These are phyloP conservation scores for Drosophila subquinaria DNA, from an alignment of 2,888 invertebrate species.

Conservation along the genomic window DNA sequence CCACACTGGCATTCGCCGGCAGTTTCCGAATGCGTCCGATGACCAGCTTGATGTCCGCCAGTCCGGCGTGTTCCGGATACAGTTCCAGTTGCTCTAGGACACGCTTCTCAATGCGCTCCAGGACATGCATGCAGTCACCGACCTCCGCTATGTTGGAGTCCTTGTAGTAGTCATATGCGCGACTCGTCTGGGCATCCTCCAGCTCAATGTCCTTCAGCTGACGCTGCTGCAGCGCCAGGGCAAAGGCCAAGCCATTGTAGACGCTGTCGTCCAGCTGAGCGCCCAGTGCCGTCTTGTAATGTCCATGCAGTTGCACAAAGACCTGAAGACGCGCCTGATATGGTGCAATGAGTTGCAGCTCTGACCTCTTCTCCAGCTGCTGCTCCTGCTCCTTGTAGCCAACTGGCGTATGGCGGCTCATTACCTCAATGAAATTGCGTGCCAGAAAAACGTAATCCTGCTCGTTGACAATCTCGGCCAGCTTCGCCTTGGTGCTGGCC, in stretches of 20 bases:
- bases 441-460: conserved; percentile 82
- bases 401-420: conserved; percentile 77
- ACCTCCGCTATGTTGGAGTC: conserved; percentile 93
- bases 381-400: conserved; percentile 64
- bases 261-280: conserved; percentile 76
- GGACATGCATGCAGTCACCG: conserved; percentile 89
- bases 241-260: conserved; percentile 80
- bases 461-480: conserved; percentile 73
- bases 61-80: conserved; percentile 96
- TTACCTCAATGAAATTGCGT: conserved; percentile 79
- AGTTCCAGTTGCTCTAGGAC: conserved; percentile 89
- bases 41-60: conserved; percentile 89
- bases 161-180: conserved; percentile 91
- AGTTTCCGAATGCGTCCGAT: conserved; percentile 89
- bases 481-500: conserved; percentile 71
- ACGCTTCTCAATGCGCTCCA: conserved; percentile 88
- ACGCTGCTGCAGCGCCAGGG: conserved; percentile 82
- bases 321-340: conserved; percentile 81
- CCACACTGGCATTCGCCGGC: conserved; percentile 92
- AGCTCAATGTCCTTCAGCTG: conserved; percentile 71
- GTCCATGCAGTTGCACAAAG: conserved; percentile 79
- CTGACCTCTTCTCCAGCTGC: conserved; percentile 2
- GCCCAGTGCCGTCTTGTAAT: conserved; percentile 78
- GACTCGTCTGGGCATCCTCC: conserved; percentile 16
- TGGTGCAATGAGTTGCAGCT: conserved; percentile 66